Percentiles rank a stretch among this genome's conserved stretches.
Conservation (phyloP, 2,797 vertebrate genomes). For the Mastacembelus armatus region DNA sequence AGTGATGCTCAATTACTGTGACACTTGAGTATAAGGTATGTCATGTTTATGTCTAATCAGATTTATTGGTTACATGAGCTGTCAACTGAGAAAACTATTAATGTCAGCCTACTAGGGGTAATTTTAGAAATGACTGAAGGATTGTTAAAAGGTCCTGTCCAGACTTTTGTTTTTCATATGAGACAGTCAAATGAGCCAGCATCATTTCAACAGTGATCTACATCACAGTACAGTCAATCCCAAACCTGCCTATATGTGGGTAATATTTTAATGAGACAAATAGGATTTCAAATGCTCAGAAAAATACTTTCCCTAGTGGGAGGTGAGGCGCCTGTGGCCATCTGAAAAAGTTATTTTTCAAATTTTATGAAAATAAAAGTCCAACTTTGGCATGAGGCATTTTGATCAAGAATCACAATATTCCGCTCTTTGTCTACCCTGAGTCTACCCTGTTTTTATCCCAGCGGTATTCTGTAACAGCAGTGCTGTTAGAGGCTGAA, state of each 20-base stretch:
- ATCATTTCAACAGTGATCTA: not conserved
- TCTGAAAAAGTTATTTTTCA: conserved; percentile 13
- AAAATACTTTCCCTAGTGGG: not conserved
- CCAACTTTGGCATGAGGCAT: not conserved
- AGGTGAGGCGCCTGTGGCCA: not conserved
- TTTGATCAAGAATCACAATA: conserved; percentile 17
- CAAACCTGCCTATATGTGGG: not conserved
- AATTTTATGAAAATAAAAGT: not conserved
- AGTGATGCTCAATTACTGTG: conserved; percentile 1
- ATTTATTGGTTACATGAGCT: no score
- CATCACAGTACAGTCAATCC: not conserved
- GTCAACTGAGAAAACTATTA: not conserved
- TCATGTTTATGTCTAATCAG: not conserved
- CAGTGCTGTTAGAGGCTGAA: conserved; percentile 7
- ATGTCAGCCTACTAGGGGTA: not conserved
- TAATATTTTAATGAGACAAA: not conserved
- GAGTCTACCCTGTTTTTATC: no score
- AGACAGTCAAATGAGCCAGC: not conserved
- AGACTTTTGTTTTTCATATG: not conserved
- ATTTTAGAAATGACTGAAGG: not conserved
- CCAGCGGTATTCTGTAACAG: not conserved
- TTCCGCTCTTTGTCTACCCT: conserved; percentile 10
- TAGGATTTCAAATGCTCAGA: not conserved
- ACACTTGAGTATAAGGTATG: conserved; percentile 5
- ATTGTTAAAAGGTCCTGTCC: not conserved